These are phyloP conservation scores for Sebastes steindachneri DNA, from an alignment of 2,797 vertebrate genomes.

Conservation along the genomic window DNA sequence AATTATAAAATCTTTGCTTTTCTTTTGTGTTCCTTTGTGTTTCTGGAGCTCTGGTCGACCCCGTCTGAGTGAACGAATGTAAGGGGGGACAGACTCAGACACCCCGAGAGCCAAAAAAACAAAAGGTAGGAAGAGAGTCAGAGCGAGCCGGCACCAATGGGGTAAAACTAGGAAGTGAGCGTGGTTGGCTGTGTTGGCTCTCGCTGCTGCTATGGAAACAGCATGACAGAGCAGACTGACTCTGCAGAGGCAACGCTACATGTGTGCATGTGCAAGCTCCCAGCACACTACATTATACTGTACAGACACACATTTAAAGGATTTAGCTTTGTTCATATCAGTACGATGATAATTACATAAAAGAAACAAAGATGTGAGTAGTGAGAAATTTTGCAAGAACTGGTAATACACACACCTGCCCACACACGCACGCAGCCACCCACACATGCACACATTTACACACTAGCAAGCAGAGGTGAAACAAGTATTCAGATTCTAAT, in stretches of 20 bases:
- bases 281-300: neutral
- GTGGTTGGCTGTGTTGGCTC: conserved; percentile 72
- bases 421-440: conserved; percentile 10
- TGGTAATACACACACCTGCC: conserved; percentile 14
- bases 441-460: neutral
- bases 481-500: neutral
- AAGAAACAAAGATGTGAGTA: conserved; percentile 9
- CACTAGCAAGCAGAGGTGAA: neutral
- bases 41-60: neutral
- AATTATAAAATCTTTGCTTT: neutral
- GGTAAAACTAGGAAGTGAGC: conserved; percentile 63
- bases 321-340: conserved; percentile 1
- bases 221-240: conserved; percentile 76
- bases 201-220: conserved; percentile 80
- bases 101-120: conserved; percentile 1
- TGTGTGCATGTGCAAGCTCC: conserved; percentile 26
- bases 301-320: neutral
- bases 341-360: neutral
- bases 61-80: neutral
- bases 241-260: conserved; percentile 61
- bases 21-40: neutral
- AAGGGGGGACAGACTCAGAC: neutral
- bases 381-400: conserved; percentile 10
- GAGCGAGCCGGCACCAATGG: conserved; percentile 50
- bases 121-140: conserved; percentile 23